These are phyloP conservation scores for Onychostoma macrolepis DNA, from an alignment of 2,113 vertebrate species.

Conservation along the genomic window DNA sequence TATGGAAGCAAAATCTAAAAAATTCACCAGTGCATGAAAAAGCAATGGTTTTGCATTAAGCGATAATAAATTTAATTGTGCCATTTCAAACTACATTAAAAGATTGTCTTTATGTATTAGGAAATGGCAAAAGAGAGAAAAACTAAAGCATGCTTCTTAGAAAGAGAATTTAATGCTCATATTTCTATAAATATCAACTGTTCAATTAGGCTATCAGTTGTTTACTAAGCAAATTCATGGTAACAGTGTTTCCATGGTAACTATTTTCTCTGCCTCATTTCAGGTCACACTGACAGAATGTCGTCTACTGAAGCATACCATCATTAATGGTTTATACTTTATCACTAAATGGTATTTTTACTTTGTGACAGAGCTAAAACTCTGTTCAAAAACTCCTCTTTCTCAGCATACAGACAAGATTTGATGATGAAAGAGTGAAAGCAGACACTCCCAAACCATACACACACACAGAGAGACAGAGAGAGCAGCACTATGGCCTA, in stretches of 20 bases:
- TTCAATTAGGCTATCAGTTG: neutral
- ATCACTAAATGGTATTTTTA: neutral
- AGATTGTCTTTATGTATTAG: neutral
- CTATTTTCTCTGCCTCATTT: neutral
- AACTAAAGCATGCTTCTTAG: neutral
- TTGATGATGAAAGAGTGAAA: slow-evolving; percentile 6
- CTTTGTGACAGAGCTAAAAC: neutral
- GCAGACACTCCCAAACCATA: neutral
- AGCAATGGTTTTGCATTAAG: no score
- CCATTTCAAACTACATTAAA: neutral
- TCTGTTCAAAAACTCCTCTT: neutral
- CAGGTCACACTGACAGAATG: neutral
- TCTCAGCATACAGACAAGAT: neutral
- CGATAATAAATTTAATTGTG: neutral
- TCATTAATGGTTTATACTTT: neutral
- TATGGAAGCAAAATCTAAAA: no score
- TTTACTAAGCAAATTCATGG: neutral
- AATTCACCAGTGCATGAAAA: no score
- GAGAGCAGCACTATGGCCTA: neutral
- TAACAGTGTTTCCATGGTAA: neutral
- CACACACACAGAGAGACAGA: neutral
- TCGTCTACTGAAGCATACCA: neutral
- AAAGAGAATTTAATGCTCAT: neutral
- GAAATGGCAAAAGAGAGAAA: neutral
- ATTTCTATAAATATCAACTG: neutral